Base-by-base conservation (phyloP, 2,888 invertebrate species). In the Galerucella calmariensis region DNA sequence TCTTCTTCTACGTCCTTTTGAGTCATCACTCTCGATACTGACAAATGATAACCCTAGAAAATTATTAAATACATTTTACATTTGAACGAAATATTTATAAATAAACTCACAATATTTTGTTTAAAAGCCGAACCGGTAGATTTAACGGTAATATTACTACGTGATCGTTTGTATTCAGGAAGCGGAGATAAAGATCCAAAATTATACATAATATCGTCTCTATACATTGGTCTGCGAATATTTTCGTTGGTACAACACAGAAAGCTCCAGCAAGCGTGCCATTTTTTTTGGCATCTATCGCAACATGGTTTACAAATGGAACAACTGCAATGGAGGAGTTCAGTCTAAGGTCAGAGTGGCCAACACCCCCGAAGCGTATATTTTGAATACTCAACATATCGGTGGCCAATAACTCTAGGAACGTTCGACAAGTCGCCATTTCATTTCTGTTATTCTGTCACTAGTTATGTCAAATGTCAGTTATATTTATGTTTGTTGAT, bases 131-230 rank as follows among this genome's bases (percentile, higher is more conserved):
- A 44, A 44, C 5, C 51, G 6, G 14, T 44, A 27, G 65, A 59
- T 44, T 14, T 58, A 27, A 63, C 2, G 20, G 61, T 74, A 11
- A 68, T 16, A 14, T 66, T 75, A 9, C 68, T 56, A 66, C 41
- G 76, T 6, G 67, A 27, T 56, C 48, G 71, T 8, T 73, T 61
- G 72, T 79, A 79, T 59, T 78, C 77, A 9, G 81, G 77, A 11
- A 81, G 35, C 4, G 66, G 67, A 46, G 76, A 75, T 14, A 83
- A 59, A 8, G 85, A 85, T 2, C 82, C 85, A n/a, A 53, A 53
- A 14, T 89, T 88, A 83, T 92, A 94, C 85, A 94, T 93, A 69
- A 94, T 92, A 82, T 94, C 94, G 78, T 92, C 91, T 67, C 92
- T 88, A 83, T 93, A 92, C 79, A 94, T 87, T 0, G 93, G 93